A percentile compares a stretch with the other conserved stretches of the same genome.
These are phyloP conservation scores for Scleropages formosus DNA, from an alignment of 2,797 vertebrate species.

Conservation along the genomic window DNA sequence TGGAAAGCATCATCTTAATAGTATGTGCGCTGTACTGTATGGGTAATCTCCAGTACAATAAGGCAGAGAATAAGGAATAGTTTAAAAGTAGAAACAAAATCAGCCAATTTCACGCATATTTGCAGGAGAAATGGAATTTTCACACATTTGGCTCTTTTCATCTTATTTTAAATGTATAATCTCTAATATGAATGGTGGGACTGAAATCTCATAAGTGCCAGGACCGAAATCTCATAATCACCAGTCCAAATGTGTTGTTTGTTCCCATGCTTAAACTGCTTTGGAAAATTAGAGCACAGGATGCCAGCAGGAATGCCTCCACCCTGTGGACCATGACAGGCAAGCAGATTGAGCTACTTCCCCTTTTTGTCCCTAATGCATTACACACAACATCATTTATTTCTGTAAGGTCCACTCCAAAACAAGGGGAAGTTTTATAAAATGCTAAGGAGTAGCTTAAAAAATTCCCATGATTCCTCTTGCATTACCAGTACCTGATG, in stretches of 20 bases:
- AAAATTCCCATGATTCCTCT: too few species aligned
- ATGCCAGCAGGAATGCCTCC: too few species aligned
- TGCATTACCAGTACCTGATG: too few species aligned
- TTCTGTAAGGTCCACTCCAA: too few species aligned
- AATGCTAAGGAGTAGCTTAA: too few species aligned
- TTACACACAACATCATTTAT: too few species aligned
- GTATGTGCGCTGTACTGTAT: neutral
- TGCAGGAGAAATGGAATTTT: conserved; percentile 54
- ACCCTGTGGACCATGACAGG: too few species aligned
- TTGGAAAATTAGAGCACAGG: too few species aligned
- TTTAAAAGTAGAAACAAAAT: conserved; percentile 53
- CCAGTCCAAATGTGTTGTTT: neutral
- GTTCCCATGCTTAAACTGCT: neutral
- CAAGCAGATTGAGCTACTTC: neutral
- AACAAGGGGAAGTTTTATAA: too few species aligned
- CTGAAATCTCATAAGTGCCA: conserved; percentile 27
- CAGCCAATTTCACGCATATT: conserved; percentile 60
- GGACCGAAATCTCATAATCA: conserved; percentile 27
- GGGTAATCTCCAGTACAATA: neutral
- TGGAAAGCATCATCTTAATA: neutral
- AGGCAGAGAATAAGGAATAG: conserved; percentile 36
- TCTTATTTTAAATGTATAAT: conserved; percentile 50
- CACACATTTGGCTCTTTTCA: conserved; percentile 43
- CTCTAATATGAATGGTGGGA: conserved; percentile 42
- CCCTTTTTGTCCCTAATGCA: neutral